A percentile compares a stretch with the other conserved stretches of the same genome.
phyloP scores from a whole-genome alignment of 2,888 invertebrate genomes.

The Dryococelus australis region DNA sequence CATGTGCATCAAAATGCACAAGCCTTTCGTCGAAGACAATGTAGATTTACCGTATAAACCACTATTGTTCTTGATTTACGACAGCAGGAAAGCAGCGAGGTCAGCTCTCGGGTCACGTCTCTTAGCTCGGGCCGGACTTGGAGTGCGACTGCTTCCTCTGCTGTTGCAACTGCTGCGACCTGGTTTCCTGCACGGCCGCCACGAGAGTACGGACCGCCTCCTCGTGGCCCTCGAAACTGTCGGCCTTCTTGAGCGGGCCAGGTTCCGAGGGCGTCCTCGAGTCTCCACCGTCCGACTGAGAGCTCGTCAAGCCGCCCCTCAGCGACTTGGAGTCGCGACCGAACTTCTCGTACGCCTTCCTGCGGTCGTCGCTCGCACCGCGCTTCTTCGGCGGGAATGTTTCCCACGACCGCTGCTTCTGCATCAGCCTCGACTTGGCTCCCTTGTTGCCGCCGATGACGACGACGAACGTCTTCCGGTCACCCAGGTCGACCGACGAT shows the following conservation, averaged over 20 bases:
- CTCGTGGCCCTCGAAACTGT: slow-evolving; percentile 74
- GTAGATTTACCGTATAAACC: too few relatives aligned
- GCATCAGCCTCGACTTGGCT: slow-evolving; percentile 56
- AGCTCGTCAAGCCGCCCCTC: slow-evolving; percentile 51
- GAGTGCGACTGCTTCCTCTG: slow-evolving; percentile 58
- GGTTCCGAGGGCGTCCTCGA: slow-evolving; percentile 47
- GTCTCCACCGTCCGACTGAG: slow-evolving; percentile 42
- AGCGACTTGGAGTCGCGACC: slow-evolving; percentile 53
- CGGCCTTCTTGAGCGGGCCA: slow-evolving; percentile 64
- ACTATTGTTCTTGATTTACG: too few relatives aligned
- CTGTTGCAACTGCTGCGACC: slow-evolving; percentile 59
- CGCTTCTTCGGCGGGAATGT: slow-evolving; percentile 65
- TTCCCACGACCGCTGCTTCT: slow-evolving; percentile 70
- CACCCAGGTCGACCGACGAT: slow-evolving; percentile 61
- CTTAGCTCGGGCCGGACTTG: slow-evolving; percentile 42
- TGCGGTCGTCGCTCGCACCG: slow-evolving; percentile 45
- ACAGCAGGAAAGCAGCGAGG: too few relatives aligned
- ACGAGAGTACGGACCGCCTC: slow-evolving; percentile 72
- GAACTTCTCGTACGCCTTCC: slow-evolving; percentile 48
- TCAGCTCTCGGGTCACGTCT: too few relatives aligned
- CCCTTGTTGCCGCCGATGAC: slow-evolving; percentile 57
- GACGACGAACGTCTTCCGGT: slow-evolving; percentile 63
- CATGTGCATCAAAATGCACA: too few relatives aligned
- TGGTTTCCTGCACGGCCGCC: slow-evolving; percentile 71
- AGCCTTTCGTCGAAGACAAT: too few relatives aligned